Evolutionary conservation across 64 coral and sea anemone species (phyloP), one percentile per base, ranked within the genome.

Genomic region (Montipora sp.): DNA sequence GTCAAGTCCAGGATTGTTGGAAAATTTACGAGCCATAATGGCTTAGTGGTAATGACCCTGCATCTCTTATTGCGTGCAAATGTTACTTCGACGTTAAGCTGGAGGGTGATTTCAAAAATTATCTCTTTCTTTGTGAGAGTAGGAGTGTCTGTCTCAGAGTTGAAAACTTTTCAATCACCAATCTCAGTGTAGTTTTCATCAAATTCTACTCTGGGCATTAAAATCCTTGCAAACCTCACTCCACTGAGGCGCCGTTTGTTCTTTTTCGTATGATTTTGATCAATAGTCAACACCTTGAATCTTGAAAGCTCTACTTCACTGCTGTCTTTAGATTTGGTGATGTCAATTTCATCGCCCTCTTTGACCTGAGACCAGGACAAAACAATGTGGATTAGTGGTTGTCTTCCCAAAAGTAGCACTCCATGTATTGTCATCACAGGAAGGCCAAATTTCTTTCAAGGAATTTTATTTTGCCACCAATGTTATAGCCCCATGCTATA

Each of bases 311-410:
- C 82, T 13, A 85, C 82, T 22, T 71, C 66, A 68, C 66, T 15
- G 6, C 19, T 10, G 14, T 85, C 65, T 85, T 85, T 85, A 11
- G 61, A 85, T 71, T 47, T 69, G 18, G 61, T 22, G 19, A 85
- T 47, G 16, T 85, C 82, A 13, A 85, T 85, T 85, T 85, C 82
- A 71, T 85, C 82, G 20, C 82, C 82, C 10, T 71, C 63, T 20
- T 72, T 85, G 2, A 85, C 82, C 82, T 85, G 46, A 4, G 46
- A 50, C 14, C 12, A 77, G 5, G 49, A 49, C 1, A 19, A 51
- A 19, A 49, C 46, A 49, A 7, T 3, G 14, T 71, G 4, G 14
- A n/a, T 66, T 66, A 66, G 12, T 9, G 36, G 36, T 36, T 13
- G 11, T 15, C 3, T 66, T 55, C 51, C 51, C 10, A 14, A 14